These are phyloP conservation scores for Allygus modestus DNA, from an alignment of 2,888 invertebrate species.

Conservation along the genomic window DNA sequence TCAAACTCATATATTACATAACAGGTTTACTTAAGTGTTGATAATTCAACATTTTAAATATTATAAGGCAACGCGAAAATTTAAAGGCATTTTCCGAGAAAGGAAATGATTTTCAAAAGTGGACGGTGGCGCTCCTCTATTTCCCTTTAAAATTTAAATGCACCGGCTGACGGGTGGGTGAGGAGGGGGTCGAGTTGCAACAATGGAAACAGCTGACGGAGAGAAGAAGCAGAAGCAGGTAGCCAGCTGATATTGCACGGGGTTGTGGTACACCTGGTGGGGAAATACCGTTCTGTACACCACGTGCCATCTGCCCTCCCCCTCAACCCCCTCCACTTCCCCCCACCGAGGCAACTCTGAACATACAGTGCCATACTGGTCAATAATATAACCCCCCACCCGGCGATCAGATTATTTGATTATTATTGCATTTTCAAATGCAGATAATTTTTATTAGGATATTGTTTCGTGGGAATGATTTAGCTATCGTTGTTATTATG, in stretches of 20 bases:
- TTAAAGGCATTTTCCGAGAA: background rate
- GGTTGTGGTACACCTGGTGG: constrained; percentile 4
- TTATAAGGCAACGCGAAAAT: background rate
- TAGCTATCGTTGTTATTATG: no score
- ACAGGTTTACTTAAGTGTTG: no score
- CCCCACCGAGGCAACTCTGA: background rate
- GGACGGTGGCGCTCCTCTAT: background rate
- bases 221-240: constrained; percentile 19
- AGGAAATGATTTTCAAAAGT: background rate
- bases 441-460: no score
- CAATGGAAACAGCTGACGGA: constrained; percentile 29
- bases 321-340: background rate
- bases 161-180: background rate
- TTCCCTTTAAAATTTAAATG: background rate
- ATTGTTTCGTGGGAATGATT: no score
- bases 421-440: background rate
- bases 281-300: constrained; percentile 30
- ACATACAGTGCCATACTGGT: background rate
- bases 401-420: background rate
- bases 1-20: no score
- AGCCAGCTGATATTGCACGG: constrained; percentile 7
- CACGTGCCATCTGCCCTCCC: constrained; percentile 15
- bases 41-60: no score
- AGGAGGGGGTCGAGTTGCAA: constrained; percentile 39
- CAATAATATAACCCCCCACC: background rate